Conservation (phyloP, 2,113 vertebrate species). For the Cisticola juncidis region DNA sequence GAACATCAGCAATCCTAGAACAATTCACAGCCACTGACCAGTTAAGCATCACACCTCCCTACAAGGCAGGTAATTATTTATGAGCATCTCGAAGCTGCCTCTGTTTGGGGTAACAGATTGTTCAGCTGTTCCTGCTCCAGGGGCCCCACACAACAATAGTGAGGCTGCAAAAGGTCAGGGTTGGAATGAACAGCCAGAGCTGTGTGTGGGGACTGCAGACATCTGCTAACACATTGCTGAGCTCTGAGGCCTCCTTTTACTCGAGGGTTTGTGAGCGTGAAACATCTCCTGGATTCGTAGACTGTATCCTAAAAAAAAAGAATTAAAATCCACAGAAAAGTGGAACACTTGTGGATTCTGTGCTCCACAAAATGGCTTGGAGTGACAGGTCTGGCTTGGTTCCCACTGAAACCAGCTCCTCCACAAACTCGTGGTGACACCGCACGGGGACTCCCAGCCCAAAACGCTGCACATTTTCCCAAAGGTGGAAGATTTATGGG, state of each 20-base stretch:
- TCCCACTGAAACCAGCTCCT: background rate
- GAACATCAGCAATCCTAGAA: background rate
- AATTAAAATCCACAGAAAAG: background rate
- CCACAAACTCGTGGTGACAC: background rate
- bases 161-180: background rate
- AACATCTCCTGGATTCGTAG: background rate
- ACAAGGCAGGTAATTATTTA: background rate
- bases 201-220: background rate
- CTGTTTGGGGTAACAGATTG: background rate
- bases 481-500: background rate
- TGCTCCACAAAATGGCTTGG: fast-evolving
- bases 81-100: background rate
- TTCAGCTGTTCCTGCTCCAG: background rate
- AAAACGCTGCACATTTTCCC: background rate
- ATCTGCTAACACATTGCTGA: slow-evolving; percentile 11
- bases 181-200: background rate
- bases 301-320: background rate
- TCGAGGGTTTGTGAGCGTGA: background rate
- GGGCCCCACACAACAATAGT: background rate
- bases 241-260: background rate
- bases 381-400: background rate
- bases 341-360: fast-evolving
- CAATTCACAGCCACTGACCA: background rate
- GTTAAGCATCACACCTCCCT: background rate
- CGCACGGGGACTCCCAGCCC: background rate